Evolutionary conservation across 2,113 vertebrate species (phyloP), one percentile per base, ranked within the genome.

Genomic region (Anser cygnoides): DNA sequence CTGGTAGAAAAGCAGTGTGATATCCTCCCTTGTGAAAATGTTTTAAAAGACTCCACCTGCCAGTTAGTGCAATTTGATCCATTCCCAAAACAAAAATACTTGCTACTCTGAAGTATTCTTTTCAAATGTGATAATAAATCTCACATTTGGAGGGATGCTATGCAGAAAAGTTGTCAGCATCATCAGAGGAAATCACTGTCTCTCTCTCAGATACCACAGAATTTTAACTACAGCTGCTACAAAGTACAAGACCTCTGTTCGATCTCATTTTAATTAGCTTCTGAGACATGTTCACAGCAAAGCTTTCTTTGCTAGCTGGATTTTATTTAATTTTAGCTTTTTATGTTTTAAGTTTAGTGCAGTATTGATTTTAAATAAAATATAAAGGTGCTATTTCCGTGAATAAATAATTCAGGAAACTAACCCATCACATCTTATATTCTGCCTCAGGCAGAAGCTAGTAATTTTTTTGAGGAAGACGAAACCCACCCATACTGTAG

Each of bases 381-480:
- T 54, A 31, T 74, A 76, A 92, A 74, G 54, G 46, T 87, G 50
- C 58, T 89, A 39, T 89, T 89, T 89, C 70, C 0, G 0, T 87
- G 86, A 75, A 94, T 95, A 93, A 95, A 92, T 94, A 95, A 91
- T 92, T 90, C 77, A 93, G 73, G 77, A 92, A 89, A 72, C 58
- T 25, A 87, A 35, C 37, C 31, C 44, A 44, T 92, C 21, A 5
- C 14, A 54, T 90, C n/a, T 94, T 54, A 28, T 62, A 59, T 87
- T 89, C 74, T 94, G 55, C 71, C 74, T 87, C 62, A 31, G 71
- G 58, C 70, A 87, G 74, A 70, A 54, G 26, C 43, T 73, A 54
- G 1, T 50, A 84, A 84, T 37, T 76, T 37, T 72, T 91, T 41
- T 50, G 68, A 76, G 54, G 76, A 76, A 76, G 86, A 92, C 62